These are phyloP conservation scores for Mimas tiliae DNA, from an alignment of 2,888 invertebrate genomes.

Conservation along the genomic window DNA sequence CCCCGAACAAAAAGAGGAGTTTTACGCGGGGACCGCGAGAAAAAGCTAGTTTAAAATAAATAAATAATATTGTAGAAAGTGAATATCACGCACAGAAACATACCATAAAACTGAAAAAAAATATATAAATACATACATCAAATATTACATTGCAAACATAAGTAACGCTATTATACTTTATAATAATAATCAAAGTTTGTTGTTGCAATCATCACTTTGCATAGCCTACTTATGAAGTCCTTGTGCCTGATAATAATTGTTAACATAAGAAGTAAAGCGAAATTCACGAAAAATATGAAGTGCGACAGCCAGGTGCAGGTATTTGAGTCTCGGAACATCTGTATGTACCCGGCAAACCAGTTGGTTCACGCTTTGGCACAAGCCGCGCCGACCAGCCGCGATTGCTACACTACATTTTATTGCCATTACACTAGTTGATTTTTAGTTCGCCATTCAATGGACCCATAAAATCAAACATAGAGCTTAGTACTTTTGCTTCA, in stretches of 20 bases:
- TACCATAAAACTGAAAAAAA: background rate
- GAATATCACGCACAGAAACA: background rate
- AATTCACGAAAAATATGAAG: slow-evolving; percentile 45
- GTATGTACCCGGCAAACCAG: slow-evolving; percentile 56
- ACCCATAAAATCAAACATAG: slow-evolving; percentile 8
- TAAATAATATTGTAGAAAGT: background rate
- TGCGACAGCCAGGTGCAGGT: slow-evolving; percentile 46
- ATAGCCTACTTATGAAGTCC: slow-evolving; percentile 61
- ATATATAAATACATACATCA: background rate
- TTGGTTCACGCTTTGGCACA: slow-evolving; percentile 44
- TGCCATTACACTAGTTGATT: slow-evolving; percentile 18
- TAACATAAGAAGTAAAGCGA: slow-evolving; percentile 47
- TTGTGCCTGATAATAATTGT: slow-evolving; percentile 60
- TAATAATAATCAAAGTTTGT: slow-evolving; percentile 41
- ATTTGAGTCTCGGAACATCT: slow-evolving; percentile 47
- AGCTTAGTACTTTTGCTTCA: background rate
- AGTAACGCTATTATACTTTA: background rate
- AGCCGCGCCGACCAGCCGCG: slow-evolving; percentile 33
- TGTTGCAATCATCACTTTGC: slow-evolving; percentile 42
- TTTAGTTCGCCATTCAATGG: slow-evolving; percentile 1
- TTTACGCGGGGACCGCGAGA: too few species aligned
- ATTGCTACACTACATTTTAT: slow-evolving; percentile 29
- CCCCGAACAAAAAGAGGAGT: too few species aligned
- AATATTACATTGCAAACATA: background rate
- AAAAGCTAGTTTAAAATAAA: background rate